A percentile compares a stretch with the other conserved stretches of the same genome.
Evolutionary conservation across 2,113 vertebrate genomes (phyloP).

Genomic region (Pygoscelis adeliae): DNA sequence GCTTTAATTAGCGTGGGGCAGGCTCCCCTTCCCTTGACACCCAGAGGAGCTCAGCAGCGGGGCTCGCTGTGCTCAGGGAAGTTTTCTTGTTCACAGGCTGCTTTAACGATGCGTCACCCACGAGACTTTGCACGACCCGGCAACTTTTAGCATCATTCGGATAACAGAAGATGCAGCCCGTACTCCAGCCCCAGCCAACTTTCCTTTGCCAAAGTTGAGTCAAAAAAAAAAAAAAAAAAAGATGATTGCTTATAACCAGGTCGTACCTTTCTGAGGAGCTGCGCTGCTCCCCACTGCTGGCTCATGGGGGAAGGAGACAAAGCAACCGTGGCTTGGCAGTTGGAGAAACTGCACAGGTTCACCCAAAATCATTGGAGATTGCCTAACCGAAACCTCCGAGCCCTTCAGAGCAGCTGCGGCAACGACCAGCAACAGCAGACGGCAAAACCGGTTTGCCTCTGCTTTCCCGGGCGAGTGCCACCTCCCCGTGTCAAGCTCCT

Average conservation of each 20-base stretch:
- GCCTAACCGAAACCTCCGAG: neutral
- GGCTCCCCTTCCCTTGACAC: neutral
- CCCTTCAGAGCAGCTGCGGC: neutral
- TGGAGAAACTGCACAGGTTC: neutral
- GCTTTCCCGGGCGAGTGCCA: rapidly evolving
- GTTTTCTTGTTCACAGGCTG: neutral
- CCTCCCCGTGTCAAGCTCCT: neutral
- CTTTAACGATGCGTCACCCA: neutral
- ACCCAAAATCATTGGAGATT: neutral
- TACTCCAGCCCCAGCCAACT: neutral
- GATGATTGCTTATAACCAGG: neutral
- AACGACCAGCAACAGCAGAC: neutral
- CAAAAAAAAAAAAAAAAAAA: neutral
- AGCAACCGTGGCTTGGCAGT: rapidly evolving
- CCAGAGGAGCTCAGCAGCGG: neutral
- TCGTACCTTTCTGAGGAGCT: neutral
- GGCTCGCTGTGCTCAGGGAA: neutral
- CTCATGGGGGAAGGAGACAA: neutral
- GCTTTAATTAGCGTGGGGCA: neutral
- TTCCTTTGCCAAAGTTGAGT: neutral
- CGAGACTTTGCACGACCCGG: rapidly evolving
- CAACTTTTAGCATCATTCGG: neutral
- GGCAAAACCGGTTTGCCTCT: neutral
- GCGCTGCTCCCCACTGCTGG: rapidly evolving
- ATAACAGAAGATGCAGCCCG: neutral